Base-by-base conservation (phyloP, 37 sponge, comb jelly and placozoan genomes). In the Oopsacas minuta region DNA sequence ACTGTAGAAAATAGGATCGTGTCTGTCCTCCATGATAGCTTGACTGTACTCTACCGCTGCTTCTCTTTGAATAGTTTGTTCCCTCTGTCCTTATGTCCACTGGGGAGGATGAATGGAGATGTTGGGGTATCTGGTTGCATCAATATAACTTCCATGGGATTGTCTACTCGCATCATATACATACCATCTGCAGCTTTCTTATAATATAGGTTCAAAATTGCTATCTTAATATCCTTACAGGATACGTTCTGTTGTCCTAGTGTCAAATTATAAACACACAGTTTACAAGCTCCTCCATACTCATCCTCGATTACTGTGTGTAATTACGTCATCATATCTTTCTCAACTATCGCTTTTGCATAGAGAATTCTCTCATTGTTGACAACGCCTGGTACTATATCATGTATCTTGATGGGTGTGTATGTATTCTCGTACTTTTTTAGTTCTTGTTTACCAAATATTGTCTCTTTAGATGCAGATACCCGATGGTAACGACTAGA, bases 1-100 rank as follows among this genome's bases (percentile, higher is more conserved):
- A 53, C 88, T 88, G 82, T 82, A 88, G 39, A 85, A 61, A 20
- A 61, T 34, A 5, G 75, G 75, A 12, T 61, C 75, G 32, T 12
- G 75, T n/a, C 75, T 61, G 30, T 61, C 75, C 75, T 34, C 75
- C 75, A 61, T 61, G 7, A 61, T 61, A 10, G 75, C 75, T 3
- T 61, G 75, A 12, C 28, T 61, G 30, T 61, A 61, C 75, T 10
- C 75, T 5, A 32, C 75, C 75, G 28, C 20, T 12, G 75, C 75
- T 12, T 61, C 75, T 61, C 75, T n/a, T 12, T 3, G 75, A 61
- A 61, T 34, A 61, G 75, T 34, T 61, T 3, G 22, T 61, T 61
- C 75, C 75, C 75, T 12, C 20, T 10, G 32, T 20, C 32, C 75
- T 61, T 61, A 34, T 61, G 75, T 34, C 28, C 75, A 3, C 5